A percentile compares a stretch with the other conserved stretches of the same genome.
Conservation (phyloP, 2,888 invertebrate genomes). For the Ophraella communa region DNA sequence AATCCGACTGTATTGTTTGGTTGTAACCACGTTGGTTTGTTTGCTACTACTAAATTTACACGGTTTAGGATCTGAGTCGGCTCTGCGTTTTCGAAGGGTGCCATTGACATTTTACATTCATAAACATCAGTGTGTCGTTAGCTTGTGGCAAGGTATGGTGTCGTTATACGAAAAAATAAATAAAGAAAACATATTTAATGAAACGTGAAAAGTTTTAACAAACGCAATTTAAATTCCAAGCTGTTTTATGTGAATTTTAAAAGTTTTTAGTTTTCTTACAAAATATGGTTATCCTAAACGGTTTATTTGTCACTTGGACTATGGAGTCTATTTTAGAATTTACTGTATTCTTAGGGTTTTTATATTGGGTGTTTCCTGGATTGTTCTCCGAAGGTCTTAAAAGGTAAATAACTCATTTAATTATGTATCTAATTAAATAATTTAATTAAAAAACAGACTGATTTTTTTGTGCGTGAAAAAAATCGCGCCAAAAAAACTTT, state of each 20-base stretch:
- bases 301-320: constrained; percentile 37
- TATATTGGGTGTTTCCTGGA: constrained; percentile 55
- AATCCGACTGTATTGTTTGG: constrained; percentile 7
- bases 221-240: not conserved
- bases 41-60: constrained; percentile 10
- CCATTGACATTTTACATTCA: constrained; percentile 8
- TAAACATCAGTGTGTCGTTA: constrained; percentile 2
- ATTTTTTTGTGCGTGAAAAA: no score
- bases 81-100: constrained; percentile 6
- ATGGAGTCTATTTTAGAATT: constrained; percentile 54
- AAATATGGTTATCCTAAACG: constrained; percentile 35
- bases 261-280: no score
- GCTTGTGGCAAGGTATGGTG: not conserved
- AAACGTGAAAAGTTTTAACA: not conserved
- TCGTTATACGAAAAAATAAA: not conserved
- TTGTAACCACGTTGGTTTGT: not conserved
- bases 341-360: constrained; percentile 48
- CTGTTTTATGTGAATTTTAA: not conserved
- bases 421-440: no score
- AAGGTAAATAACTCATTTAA: constrained; percentile 38
- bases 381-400: constrained; percentile 50
- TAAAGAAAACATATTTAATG: not conserved
- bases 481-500: no score
- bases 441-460: no score
- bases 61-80: not conserved